Conservation (phyloP, 2,888 invertebrate species). For the Spisula subtruncata region DNA sequence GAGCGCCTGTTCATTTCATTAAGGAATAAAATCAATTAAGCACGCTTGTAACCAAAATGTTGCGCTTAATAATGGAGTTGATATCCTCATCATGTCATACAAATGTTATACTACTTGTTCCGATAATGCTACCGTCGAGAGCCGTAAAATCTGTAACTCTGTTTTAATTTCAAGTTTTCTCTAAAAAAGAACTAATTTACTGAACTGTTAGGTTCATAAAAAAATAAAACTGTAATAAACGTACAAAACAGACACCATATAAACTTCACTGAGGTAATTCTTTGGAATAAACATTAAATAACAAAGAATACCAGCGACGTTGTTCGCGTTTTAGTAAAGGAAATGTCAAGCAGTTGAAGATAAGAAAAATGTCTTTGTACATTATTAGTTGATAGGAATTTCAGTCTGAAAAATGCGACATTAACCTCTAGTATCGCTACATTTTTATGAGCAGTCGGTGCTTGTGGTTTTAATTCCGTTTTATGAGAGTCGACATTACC, state of each 20-base stretch:
- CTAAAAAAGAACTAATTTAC: conserved; percentile 3
- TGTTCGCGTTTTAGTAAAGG: background rate
- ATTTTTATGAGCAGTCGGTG: background rate
- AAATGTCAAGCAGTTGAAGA: background rate
- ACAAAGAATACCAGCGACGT: background rate
- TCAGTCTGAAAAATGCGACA: background rate
- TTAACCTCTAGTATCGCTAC: background rate
- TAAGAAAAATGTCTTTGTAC: background rate
- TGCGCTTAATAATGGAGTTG: conserved; percentile 1
- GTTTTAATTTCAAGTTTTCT: conserved; percentile 8
- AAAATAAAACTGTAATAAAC: conserved; percentile 1
- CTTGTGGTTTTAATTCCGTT: too few relatives aligned
- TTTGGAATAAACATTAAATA: background rate
- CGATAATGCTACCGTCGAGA: background rate
- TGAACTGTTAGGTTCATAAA: background rate
- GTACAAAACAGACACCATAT: too few relatives aligned
- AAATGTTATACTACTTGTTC: background rate
- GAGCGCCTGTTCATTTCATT: background rate
- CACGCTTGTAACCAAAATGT: background rate
- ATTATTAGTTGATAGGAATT: background rate
- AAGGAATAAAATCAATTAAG: background rate
- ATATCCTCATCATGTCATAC: background rate
- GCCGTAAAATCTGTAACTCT: background rate
- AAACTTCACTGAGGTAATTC: background rate
- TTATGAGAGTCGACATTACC: too few relatives aligned